Evolutionary conservation across 1,140 invertebrate genomes (phyloP), one percentile per base, ranked within the genome.

Genomic region (Drosophila busckii): DNA sequence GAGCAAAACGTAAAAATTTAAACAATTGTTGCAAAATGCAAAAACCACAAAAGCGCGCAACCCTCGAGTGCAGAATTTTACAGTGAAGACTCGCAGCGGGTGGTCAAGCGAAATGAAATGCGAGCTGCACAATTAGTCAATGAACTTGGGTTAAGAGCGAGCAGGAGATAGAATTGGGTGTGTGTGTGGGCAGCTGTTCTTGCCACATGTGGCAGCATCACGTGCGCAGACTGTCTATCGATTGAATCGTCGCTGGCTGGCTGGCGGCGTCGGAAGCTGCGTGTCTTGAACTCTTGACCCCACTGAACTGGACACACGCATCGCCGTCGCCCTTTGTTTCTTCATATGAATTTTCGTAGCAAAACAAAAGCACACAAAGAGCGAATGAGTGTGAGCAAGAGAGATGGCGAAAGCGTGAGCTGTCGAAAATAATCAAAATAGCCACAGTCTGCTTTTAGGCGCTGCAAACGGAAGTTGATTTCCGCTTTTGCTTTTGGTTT

Each of bases 211-310:
- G n/a, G 22, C 17, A 49, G 32, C 60, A 82, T 82, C 75, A 82
- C 75, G 75, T 80, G 75, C 75, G 75, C 75, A 82, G 75, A 80
- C 75, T 70, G 49, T 59, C 64, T 80, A 80, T 80, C 75, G 73
- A 80, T 80, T 80, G 75, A 82, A 58, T 64, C 58, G 73, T 80
- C 62, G 65, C 25, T 34, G 31, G 45, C 17, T 19, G 26, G 20
- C 20, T 48, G 45, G 34, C 38, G 67, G 48, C 67, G 55, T 71
- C 73, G 73, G 73, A 80, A 80, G 73, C 73, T 80, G 73, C 60
- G 69, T 82, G 68, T 73, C 68, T 68, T 82, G 75, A 80, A 80
- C 73, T 80, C 69, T 80, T 80, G 73, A 80, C 75, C 73, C 73
- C 73, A 16, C 20, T 26, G 20, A 13, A 28, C 22, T 16, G 26